Conservation (phyloP, 1,140 invertebrate species). For the Tetramorium simillimum region DNA sequence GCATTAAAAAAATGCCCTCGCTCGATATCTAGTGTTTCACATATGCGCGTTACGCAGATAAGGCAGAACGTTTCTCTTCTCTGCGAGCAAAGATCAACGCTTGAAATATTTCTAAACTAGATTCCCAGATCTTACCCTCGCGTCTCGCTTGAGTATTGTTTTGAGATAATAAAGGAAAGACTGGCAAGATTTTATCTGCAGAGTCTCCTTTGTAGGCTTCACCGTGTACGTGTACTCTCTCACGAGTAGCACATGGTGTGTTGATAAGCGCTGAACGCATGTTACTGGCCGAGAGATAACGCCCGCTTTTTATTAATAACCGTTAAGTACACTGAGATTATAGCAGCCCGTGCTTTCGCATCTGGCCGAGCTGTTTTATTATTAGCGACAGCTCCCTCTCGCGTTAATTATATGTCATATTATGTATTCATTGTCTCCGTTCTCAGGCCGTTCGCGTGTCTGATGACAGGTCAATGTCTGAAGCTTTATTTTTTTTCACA, state of each 20-base stretch:
- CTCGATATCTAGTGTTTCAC: neutral
- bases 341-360: slow-evolving; percentile 60
- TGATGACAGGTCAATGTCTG: slow-evolving; percentile 71
- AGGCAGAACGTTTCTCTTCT: neutral
- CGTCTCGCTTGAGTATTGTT: neutral
- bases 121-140: neutral
- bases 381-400: slow-evolving; percentile 62
- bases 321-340: slow-evolving; percentile 70
- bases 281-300: slow-evolving; percentile 65
- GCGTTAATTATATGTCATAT: slow-evolving; percentile 72
- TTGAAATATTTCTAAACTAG: neutral
- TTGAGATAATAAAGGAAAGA: neutral
- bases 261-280: slow-evolving; percentile 67
- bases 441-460: slow-evolving; percentile 31
- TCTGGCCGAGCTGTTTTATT: slow-evolving; percentile 69
- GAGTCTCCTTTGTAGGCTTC: neutral
- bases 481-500: slow-evolving; percentile 1
- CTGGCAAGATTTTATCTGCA: neutral
- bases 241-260: slow-evolving; percentile 57
- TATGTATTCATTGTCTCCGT: slow-evolving; percentile 71
- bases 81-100: neutral
- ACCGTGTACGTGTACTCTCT: neutral
- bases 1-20: neutral
- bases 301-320: slow-evolving; percentile 73
- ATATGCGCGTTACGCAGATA: neutral